Base-by-base conservation (phyloP, 2,888 invertebrate species). In the Dryococelus australis region DNA sequence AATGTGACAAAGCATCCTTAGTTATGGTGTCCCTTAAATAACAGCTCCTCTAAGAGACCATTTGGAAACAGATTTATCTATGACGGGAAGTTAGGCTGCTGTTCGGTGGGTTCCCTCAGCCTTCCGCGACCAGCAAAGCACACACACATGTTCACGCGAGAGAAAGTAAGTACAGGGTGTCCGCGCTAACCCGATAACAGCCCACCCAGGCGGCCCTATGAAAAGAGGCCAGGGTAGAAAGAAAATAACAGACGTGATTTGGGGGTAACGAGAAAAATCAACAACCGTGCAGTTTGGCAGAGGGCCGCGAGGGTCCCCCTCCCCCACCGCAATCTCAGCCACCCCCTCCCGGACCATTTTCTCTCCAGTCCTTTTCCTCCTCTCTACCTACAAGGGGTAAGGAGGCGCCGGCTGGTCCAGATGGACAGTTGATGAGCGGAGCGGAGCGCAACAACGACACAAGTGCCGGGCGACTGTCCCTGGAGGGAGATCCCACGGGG, bases 211-310 rank as follows among this genome's bases (percentile, higher is more conserved):
- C 20, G 65, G 65, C 24, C 65, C 65, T 10, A 24, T 2, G n/a
- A 65, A 65, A 65, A 65, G 16, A 65, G n/a, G 65, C 1, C 24
- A 8, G 51, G 51, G 51, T 5, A 20, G 65, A 65, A 24, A 65
- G 65, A 65, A 65, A 65, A 65, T 65, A 65, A 65, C 65, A 65
- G 65, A 65, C 65, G 65, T 65, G 65, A 65, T 65, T 65, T 65
- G 65, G 65, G 12, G 65, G 65, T 65, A 65, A 65, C 65, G 65
- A 65, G 65, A 65, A 65, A 65, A 65, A 65, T 65, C 65, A 65
- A 65, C 65, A 65, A 65, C 65, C 65, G 65, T n/a, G 65, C 65
- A 65, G 65, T 65, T 65, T 65, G 65, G 65, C 65, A 3, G 65
- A 65, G 65, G 65, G 65, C 65, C 65, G 6, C 65, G n/a, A n/a